phyloP scores from a whole-genome alignment of 2,113 vertebrate species.

The Ceyx margarethae region DNA sequence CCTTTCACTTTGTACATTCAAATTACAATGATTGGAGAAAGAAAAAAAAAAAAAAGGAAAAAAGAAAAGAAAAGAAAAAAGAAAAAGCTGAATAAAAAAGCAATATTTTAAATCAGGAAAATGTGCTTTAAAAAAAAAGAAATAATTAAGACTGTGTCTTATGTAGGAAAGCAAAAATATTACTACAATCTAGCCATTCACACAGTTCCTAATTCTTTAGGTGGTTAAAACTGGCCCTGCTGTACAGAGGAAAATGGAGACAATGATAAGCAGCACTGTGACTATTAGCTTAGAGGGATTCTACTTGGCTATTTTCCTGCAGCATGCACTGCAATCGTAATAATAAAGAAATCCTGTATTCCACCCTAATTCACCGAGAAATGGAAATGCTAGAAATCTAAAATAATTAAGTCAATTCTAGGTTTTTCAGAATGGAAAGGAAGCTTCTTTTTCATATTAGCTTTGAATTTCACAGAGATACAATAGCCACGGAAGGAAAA shows the following conservation, averaged over 20 bases:
- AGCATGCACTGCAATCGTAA: slow-evolving; percentile 42
- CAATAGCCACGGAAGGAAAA: slow-evolving; percentile 36
- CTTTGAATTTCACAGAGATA: slow-evolving; percentile 68
- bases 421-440: slow-evolving; percentile 60
- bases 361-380: slow-evolving; percentile 61
- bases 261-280: slow-evolving; percentile 38
- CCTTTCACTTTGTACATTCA: background rate
- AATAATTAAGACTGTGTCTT: background rate
- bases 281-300: slow-evolving; percentile 58
- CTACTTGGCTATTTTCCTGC: slow-evolving; percentile 66
- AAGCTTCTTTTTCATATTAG: slow-evolving; percentile 34
- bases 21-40: background rate
- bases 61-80: background rate
- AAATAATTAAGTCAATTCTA: slow-evolving; percentile 53
- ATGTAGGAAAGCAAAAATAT: slow-evolving; percentile 7
- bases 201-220: background rate
- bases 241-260: slow-evolving; percentile 35
- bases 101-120: slow-evolving; percentile 41
- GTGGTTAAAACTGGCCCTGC: slow-evolving; percentile 8
- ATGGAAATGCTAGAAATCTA: slow-evolving; percentile 61
- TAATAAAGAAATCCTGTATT: slow-evolving; percentile 70
- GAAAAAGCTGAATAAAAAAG: background rate
- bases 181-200: background rate
- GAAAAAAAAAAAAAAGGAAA: too few relatives aligned
- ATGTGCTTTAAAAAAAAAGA: slow-evolving; percentile 22